Evolutionary conservation across 2,797 vertebrate species (phyloP).

Genomic region (Ctenochaetus hawaiiensis): DNA sequence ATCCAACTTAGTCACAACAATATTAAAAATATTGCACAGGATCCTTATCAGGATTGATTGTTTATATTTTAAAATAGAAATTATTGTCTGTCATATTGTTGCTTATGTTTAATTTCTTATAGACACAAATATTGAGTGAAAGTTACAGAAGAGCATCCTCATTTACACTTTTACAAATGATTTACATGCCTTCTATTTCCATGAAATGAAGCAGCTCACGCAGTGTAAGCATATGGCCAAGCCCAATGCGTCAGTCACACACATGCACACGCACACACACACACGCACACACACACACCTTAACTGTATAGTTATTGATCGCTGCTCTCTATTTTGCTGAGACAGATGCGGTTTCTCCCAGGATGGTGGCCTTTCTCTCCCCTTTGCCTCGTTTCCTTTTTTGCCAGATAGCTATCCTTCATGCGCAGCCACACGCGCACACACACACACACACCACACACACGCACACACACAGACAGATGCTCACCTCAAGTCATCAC

Average conservation of each 20-base stretch:
- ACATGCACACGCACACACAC: conserved; percentile 29
- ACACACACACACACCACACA: conserved; percentile 35
- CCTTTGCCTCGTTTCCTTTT: conserved; percentile 7
- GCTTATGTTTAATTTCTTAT: not conserved
- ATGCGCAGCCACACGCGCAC: conserved; percentile 48
- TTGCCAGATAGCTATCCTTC: conserved; percentile 63
- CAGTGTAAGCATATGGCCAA: conserved; percentile 51
- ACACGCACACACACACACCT: conserved; percentile 44
- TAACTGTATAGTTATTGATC: conserved; percentile 82
- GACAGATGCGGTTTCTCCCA: conserved; percentile 75
- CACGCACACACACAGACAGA: conserved; percentile 21
- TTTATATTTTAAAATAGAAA: not conserved
- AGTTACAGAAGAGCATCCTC: conserved; percentile 4
- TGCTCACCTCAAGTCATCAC: conserved; percentile 51
- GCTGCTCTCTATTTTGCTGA: conserved; percentile 78
- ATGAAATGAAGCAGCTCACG: conserved; percentile 42
- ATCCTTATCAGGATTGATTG: not conserved
- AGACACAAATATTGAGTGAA: too few species aligned
- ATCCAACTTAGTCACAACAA: not conserved
- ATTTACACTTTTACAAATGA: conserved; percentile 12
- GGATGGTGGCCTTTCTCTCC: conserved; percentile 59
- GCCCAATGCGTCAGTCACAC: conserved; percentile 45
- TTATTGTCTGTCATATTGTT: not conserved
- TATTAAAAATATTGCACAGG: not conserved
- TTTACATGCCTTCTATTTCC: conserved; percentile 6